Conservation (phyloP, 2,888 invertebrate species). For the Belgica antarctica region DNA sequence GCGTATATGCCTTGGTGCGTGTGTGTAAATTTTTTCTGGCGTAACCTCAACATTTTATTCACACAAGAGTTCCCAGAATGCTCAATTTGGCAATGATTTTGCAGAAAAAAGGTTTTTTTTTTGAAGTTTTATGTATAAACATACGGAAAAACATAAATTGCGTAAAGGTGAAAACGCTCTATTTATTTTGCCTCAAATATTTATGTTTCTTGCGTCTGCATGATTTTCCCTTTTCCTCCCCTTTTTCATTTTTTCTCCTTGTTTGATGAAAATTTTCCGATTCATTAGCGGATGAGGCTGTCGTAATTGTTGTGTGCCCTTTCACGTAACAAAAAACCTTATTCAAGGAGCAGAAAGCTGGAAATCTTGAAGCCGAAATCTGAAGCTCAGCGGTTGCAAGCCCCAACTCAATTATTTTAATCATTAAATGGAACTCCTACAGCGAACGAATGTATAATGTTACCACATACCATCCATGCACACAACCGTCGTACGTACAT, state of each 20-base stretch:
- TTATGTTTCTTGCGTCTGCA: conserved; percentile 11
- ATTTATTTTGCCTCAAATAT: conserved; percentile 24
- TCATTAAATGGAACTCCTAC: conserved; percentile 25
- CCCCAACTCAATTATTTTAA: conserved; percentile 24
- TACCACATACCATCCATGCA: conserved; percentile 4
- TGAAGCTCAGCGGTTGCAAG: conserved; percentile 19
- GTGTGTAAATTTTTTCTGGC: conserved; percentile 24
- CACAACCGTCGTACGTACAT: too few relatives aligned
- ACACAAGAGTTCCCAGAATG: conserved; percentile 24
- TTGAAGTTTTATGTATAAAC: conserved; percentile 12
- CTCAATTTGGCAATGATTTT: conserved; percentile 39
- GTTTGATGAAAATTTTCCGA: conserved; percentile 13
- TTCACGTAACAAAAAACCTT: not conserved
- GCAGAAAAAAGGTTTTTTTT: conserved; percentile 27
- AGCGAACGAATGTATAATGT: conserved; percentile 14
- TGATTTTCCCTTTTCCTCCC: conserved; percentile 11
- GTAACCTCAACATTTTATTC: conserved; percentile 29
- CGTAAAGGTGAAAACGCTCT: conserved; percentile 25
- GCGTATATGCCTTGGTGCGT: not conserved
- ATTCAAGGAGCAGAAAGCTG: not conserved
- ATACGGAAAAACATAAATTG: conserved; percentile 12
- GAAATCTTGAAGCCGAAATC: not conserved
- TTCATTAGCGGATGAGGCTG: conserved; percentile 28
- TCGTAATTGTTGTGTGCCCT: conserved; percentile 26
- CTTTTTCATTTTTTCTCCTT: conserved; percentile 1